phyloP scores from a whole-genome alignment of 2,888 invertebrate species.

The Amphipyra berbera region DNA sequence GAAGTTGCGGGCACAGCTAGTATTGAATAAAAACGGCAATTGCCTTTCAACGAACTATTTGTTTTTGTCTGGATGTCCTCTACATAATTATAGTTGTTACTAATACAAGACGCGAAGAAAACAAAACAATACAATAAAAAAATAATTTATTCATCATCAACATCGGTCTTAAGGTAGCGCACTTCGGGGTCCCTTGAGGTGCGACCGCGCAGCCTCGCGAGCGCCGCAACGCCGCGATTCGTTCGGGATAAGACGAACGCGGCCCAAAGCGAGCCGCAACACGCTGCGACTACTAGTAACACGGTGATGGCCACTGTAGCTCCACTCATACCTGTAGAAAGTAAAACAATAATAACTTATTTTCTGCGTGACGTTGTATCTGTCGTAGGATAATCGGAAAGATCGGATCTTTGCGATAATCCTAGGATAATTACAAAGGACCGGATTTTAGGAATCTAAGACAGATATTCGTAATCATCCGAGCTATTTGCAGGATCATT shows the following conservation, averaged over 20 bases:
- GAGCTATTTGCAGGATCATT: no score
- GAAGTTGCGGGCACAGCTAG: no score
- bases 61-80: no score
- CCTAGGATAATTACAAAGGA: no score
- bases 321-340: constrained; percentile 61
- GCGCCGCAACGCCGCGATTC: constrained; percentile 57
- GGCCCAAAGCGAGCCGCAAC: constrained; percentile 48
- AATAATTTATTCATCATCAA: constrained; percentile 68
- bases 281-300: constrained; percentile 51
- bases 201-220: constrained; percentile 71
- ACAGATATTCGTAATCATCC: no score
- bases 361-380: no score
- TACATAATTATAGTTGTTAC: no score
- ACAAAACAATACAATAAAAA: constrained; percentile 14
- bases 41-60: no score
- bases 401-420: no score
- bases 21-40: no score
- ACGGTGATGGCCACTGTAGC: constrained; percentile 62
- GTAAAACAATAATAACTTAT: not conserved
- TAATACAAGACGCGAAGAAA: not conserved
- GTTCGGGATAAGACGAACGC: constrained; percentile 54
- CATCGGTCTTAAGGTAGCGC: constrained; percentile 73
- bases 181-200: constrained; percentile 75
- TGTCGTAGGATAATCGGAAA: no score
- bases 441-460: no score